Percentiles rank a stretch among this genome's conserved stretches.
phyloP scores from a whole-genome alignment of 2,888 invertebrate species.

The Phaedon cochleariae region DNA sequence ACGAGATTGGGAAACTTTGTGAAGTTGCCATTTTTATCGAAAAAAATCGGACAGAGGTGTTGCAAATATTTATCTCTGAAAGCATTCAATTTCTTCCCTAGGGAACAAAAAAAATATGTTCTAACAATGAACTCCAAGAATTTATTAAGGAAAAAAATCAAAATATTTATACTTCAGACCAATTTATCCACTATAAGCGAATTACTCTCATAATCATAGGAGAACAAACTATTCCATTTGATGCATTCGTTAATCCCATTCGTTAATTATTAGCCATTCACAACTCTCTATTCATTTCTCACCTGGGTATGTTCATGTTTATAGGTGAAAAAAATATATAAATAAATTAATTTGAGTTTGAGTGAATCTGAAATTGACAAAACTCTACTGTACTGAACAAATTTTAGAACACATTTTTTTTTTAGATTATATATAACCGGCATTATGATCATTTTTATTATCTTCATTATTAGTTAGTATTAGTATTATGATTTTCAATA shows the following conservation, averaged over 20 bases:
- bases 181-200: not conserved
- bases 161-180: not conserved
- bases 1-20: not conserved
- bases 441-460: no score
- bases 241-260: not conserved
- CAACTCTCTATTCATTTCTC: no score
- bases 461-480: no score
- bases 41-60: not conserved
- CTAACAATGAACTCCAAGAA: not conserved
- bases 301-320: no score
- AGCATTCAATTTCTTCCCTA: not conserved
- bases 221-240: no score
- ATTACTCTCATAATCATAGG: not conserved
- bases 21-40: not conserved
- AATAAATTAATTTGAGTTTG: no score
- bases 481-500: no score
- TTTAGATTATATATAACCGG: no score
- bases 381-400: no score
- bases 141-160: conserved; percentile 1
- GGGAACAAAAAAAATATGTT: not conserved
- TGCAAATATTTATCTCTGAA: not conserved
- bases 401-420: no score
- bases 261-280: not conserved
- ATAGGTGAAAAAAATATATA: no score
- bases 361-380: no score